Evolutionary conservation across 1,140 invertebrate genomes (phyloP).

Genomic region (Parasteatoda tepidariorum): DNA sequence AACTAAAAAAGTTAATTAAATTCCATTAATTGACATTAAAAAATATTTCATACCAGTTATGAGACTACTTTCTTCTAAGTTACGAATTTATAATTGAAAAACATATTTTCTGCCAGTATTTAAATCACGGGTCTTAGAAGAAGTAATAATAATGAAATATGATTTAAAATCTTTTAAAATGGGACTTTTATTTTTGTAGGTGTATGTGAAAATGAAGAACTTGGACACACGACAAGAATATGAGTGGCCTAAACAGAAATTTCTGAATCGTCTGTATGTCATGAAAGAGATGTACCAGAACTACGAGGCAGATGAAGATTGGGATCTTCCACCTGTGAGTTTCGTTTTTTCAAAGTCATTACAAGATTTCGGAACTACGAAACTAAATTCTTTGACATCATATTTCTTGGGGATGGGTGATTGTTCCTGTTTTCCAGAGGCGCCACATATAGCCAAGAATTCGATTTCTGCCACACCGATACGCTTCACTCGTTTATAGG

Average conservation of each 20-base stretch:
- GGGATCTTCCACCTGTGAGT: conserved; percentile 72
- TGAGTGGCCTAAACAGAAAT: conserved; percentile 74
- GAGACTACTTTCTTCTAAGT: no score
- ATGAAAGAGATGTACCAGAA: conserved; percentile 77
- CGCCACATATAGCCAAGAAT: no score
- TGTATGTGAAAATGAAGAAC: conserved; percentile 74
- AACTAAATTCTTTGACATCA: background rate
- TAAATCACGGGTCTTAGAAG: no score
- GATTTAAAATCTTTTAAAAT: background rate
- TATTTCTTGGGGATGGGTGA: background rate
- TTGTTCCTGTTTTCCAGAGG: background rate
- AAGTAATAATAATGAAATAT: background rate
- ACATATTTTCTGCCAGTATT: no score
- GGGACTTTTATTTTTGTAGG: conserved; percentile 66
- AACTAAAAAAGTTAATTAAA: no score
- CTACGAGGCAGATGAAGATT: conserved; percentile 72
- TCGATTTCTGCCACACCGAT: no score
- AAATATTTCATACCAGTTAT: no score
- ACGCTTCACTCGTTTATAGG: no score
- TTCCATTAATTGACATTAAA: no score
- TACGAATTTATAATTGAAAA: no score
- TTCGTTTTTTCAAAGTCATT: background rate
- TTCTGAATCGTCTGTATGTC: conserved; percentile 73
- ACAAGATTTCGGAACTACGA: background rate
- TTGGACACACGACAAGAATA: conserved; percentile 73